phyloP scores from a whole-genome alignment of 2,113 vertebrate species.

The Silurus asotus region DNA sequence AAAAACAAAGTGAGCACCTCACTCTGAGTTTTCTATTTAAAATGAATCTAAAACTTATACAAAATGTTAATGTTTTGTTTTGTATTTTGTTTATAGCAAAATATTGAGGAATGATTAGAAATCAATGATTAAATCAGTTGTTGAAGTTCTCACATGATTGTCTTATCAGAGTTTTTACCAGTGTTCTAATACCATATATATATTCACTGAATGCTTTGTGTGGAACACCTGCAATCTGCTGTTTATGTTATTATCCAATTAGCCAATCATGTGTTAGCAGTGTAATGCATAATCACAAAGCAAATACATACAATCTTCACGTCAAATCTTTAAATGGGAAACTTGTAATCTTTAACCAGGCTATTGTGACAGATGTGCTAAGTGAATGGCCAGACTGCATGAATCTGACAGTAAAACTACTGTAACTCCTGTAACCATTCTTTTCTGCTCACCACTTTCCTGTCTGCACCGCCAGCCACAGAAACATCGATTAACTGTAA shows the following conservation, averaged over 20 bases:
- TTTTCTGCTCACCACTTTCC: neutral
- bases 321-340: neutral
- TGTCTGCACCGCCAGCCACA: neutral
- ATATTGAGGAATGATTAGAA: neutral
- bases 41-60: neutral
- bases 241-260: neutral
- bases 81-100: neutral
- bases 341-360: neutral
- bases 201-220: neutral
- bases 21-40: neutral
- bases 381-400: neutral
- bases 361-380: neutral
- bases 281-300: neutral
- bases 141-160: neutral
- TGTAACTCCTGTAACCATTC: neutral
- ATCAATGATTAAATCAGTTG: neutral
- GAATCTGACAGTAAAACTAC: neutral
- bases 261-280: neutral
- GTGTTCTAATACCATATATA: neutral
- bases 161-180: neutral
- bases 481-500: neutral
- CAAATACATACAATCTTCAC: neutral
- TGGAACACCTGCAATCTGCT: neutral
- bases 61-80: neutral
- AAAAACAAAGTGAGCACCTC: neutral